A percentile compares a stretch with the other conserved stretches of the same genome.
Evolutionary conservation across 2,888 invertebrate species (phyloP).

Genomic region (Ophion obscuratus): DNA sequence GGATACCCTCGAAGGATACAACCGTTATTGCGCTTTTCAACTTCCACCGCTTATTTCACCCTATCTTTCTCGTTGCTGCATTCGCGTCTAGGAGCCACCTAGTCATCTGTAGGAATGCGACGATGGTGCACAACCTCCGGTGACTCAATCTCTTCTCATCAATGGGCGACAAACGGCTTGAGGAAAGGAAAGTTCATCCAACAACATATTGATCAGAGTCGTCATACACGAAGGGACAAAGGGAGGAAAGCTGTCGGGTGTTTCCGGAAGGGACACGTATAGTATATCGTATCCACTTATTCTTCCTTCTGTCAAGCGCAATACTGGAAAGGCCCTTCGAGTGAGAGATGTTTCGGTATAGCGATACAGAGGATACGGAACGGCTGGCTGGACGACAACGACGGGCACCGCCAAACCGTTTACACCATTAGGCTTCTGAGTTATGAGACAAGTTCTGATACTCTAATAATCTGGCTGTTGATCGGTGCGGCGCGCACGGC

Average conservation of each 20-base stretch:
- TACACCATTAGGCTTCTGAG: conserved; percentile 82
- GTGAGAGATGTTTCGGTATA: conserved; percentile 51
- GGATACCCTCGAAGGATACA: conserved; percentile 12
- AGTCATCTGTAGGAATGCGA: too few relatives aligned
- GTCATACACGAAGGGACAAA: not conserved
- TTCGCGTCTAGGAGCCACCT: not conserved
- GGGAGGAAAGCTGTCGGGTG: conserved; percentile 25
- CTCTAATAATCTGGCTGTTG: conserved; percentile 83
- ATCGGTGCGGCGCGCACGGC: conserved; percentile 72
- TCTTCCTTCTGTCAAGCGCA: conserved; percentile 79
- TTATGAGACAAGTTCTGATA: conserved; percentile 83
- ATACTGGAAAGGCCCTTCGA: conserved; percentile 68
- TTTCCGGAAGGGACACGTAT: conserved; percentile 36
- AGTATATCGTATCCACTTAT: conserved; percentile 69
- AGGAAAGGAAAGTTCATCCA: conserved; percentile 24
- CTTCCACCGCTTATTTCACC: not conserved
- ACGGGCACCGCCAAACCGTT: conserved; percentile 66
- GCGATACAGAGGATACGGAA: conserved; percentile 46
- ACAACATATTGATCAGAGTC: conserved; percentile 23
- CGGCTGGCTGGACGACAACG: conserved; percentile 55
- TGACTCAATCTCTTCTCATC: not conserved
- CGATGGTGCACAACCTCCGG: too few relatives aligned
- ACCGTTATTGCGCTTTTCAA: conserved; percentile 37
- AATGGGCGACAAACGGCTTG: not conserved
- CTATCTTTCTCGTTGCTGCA: not conserved